Evolutionary conservation across 2,113 vertebrate species (phyloP).

Genomic region (Corynorhinus townsendii): DNA sequence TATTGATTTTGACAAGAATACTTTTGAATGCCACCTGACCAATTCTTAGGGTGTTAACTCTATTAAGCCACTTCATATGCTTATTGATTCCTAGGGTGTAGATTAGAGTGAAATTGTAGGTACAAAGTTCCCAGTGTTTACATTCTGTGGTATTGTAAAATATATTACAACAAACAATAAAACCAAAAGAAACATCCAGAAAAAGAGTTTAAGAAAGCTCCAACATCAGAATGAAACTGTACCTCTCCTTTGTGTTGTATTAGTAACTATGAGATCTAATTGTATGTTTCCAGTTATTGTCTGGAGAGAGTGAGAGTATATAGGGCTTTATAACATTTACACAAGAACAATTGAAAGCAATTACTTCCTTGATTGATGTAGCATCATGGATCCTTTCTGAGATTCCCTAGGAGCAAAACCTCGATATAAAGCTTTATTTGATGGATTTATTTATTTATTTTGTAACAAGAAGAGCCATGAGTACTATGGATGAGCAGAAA

Average conservation of each 20-base stretch:
- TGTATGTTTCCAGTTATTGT: slow-evolving; percentile 11
- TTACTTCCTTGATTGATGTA: background rate
- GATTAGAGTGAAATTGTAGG: background rate
- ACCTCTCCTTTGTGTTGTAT: background rate
- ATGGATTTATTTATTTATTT: background rate
- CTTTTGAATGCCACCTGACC: background rate
- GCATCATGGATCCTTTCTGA: background rate
- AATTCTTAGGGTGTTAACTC: slow-evolving; percentile 17
- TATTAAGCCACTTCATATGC: background rate
- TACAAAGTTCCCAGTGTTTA: background rate
- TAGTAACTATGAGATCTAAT: background rate
- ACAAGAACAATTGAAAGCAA: background rate
- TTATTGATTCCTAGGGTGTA: background rate
- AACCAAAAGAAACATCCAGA: background rate
- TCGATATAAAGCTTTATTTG: background rate
- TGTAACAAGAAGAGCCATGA: slow-evolving; percentile 9
- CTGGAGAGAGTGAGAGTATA: background rate
- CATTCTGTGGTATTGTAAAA: background rate
- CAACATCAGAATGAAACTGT: background rate
- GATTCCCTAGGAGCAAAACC: background rate
- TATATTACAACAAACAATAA: background rate
- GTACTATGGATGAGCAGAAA: slow-evolving; percentile 33
- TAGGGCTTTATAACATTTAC: background rate
- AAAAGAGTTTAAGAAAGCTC: background rate
- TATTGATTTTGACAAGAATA: slow-evolving; percentile 30